Conservation (phyloP, 1,140 invertebrate species). For the Eumeta japonica region DNA sequence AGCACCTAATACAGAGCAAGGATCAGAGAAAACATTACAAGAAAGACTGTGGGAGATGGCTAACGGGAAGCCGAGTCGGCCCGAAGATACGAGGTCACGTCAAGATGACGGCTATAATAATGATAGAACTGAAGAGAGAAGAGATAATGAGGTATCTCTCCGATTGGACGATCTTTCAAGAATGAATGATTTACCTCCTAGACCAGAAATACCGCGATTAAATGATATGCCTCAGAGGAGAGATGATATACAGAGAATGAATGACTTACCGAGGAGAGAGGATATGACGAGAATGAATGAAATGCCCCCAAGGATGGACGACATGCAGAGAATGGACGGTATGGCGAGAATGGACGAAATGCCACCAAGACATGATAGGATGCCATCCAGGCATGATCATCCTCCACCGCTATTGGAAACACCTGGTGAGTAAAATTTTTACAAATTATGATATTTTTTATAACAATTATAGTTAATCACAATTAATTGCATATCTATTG, state of each 20-base stretch:
- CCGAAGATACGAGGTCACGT: not conserved
- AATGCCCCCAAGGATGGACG: too few species aligned
- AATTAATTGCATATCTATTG: too few species aligned
- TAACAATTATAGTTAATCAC: too few species aligned
- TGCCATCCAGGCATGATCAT: not conserved
- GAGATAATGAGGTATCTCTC: too few species aligned
- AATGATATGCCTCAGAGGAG: too few species aligned
- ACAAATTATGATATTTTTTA: too few species aligned
- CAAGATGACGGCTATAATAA: not conserved
- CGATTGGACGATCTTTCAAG: not conserved
- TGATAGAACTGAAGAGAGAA: not conserved
- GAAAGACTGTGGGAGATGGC: conserved; percentile 56
- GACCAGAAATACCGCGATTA: not conserved
- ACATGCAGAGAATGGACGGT: too few species aligned
- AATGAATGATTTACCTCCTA: not conserved
- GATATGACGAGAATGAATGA: too few species aligned
- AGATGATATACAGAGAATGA: too few species aligned
- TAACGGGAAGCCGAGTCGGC: conserved; percentile 31
- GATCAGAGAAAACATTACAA: conserved; percentile 34
- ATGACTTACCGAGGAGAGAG: too few species aligned
- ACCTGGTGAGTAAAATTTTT: not conserved
- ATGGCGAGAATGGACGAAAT: too few species aligned
- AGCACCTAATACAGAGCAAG: conserved; percentile 5
- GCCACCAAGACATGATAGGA: too few species aligned
- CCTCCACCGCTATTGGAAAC: not conserved